Percentiles rank a stretch among this genome's conserved stretches.
Conservation (phyloP, 1,140 invertebrate species). For the Scaptomyza hsui region DNA sequence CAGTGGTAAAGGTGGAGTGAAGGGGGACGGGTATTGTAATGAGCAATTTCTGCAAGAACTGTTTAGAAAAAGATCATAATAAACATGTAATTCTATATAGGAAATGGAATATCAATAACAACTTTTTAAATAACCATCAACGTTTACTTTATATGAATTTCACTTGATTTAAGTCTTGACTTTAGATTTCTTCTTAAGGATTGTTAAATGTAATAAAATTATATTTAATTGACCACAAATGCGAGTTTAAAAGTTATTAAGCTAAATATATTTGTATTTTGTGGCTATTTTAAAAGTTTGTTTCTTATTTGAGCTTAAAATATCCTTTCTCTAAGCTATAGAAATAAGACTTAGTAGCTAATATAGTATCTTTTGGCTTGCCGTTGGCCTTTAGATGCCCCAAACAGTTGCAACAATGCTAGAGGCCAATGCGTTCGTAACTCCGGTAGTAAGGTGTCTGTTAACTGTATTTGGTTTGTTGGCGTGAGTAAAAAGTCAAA, state of each 20-base stretch:
- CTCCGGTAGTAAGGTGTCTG: constrained; percentile 3
- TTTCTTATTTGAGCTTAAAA: too few species aligned
- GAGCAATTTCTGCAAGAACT: constrained; percentile 29
- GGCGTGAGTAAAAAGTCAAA: constrained; percentile 60
- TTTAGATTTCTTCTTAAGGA: too few species aligned
- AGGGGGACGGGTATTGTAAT: constrained; percentile 13
- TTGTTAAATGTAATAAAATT: too few species aligned
- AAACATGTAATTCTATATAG: neutral
- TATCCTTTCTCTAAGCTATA: too few species aligned
- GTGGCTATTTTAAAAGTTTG: too few species aligned
- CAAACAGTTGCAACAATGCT: constrained; percentile 3
- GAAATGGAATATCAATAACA: neutral
- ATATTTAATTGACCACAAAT: too few species aligned
- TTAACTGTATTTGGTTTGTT: constrained; percentile 8
- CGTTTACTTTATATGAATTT: too few species aligned
- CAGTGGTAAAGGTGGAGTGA: neutral
- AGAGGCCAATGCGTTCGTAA: constrained; percentile 6
- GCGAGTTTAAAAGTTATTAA: too few species aligned
- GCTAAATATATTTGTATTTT: too few species aligned
- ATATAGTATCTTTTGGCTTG: too few species aligned
- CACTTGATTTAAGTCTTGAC: too few species aligned
- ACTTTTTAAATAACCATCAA: neutral
- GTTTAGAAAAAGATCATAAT: constrained; percentile 2
- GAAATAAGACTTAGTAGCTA: neutral
- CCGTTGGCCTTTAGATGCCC: neutral